Base-by-base conservation (phyloP, 1,140 invertebrate species). In the silkworm (Bombyx mori) region DNA sequence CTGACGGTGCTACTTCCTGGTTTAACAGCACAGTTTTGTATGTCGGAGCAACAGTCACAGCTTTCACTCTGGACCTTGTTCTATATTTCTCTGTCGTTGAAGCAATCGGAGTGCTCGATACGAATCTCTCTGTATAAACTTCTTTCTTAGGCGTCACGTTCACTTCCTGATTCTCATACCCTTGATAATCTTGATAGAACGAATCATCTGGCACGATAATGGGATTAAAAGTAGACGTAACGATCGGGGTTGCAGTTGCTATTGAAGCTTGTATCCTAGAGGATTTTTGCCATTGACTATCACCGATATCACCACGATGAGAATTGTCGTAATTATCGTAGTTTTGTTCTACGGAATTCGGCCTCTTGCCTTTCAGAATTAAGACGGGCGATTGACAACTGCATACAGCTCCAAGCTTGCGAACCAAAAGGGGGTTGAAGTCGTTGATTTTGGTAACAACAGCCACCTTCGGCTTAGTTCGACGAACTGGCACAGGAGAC, bases 361-460 rank as follows among this genome's bases (percentile, higher is more conserved):
- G 81, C 66, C 78, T 82, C 62, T 63, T 85, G 56, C 88, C 88
- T 60, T 88, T 82, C 0, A 90, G 67, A 35, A 80, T 82, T 42
- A 93, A 79, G 0, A 91, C 89, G 71, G 93, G 92, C 0, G 91
- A 91, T 63, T 90, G 90, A 66, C 93, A 94, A 44, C 92, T 93
- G 62, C 93, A 94, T 46, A 94, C 92, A 7, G 92, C 92, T 2
- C 92, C 91, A 8, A 94, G 77, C 83, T 94, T 94, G 44, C 90
- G 89, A 0, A 93, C 86, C 8, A 94, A 80, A 9, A 94, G 78
- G 1, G 93, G 92, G 76, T 92, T 92, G 46, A 91, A 89, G 63
- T 92, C 92, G 56, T 91, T 92, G 51, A 91, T 88, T 69, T 92
- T 91, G 0, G 92, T 90, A 3, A 93, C 90, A 8, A 92, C 88